Evolutionary conservation across 1,140 invertebrate genomes (phyloP), one percentile per base, ranked within the genome.

Genomic region (Hyles euphorbiae): DNA sequence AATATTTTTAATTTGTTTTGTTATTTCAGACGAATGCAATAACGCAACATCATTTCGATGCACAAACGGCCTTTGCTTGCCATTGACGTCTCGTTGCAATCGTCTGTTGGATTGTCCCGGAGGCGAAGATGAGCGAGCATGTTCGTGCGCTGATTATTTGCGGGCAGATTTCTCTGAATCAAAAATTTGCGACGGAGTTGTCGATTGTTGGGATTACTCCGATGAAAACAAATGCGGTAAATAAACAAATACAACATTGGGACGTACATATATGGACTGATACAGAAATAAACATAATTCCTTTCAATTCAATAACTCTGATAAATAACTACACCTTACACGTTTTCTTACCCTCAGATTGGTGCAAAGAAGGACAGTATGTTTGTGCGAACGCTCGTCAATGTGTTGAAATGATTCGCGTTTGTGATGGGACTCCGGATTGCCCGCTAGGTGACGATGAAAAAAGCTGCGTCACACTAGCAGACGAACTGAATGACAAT

Each of bases 391-490:
- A 93, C 71, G 93, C 92, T 7, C 90, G 91, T 61, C 89, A 91
- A 54, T 96, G 95, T 76, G 88, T 95, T 2, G 91, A 94, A 48
- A 90, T 89, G 67, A 78, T 70, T 0, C 91, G 90, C 63, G 91
- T 95, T 36, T 97, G 95, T 83, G 94, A 97, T 81, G 94, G 94
- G 1, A 83, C 88, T 6, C 90, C 91, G 22, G 94, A 97, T 72
- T 98, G 96, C 88, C 94, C 93, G 0, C 89, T 92, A 55, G 94
- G 93, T 1, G 95, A 96, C 75, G 96, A 98, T 81, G 96, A 97
- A 81, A 91, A 91, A 47, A 92, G 93, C 58, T 96, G 94, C 69
- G 92, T 92, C 5, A 90, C 90, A 3, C 78, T 91, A 10, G 88
- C 90, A 3, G 81, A 85, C 59, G 78, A 89, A 60, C 68, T 89